Evolutionary conservation across 2,888 invertebrate genomes (phyloP), one percentile per base, ranked within the genome.

Genomic region (Agrochola litura): DNA sequence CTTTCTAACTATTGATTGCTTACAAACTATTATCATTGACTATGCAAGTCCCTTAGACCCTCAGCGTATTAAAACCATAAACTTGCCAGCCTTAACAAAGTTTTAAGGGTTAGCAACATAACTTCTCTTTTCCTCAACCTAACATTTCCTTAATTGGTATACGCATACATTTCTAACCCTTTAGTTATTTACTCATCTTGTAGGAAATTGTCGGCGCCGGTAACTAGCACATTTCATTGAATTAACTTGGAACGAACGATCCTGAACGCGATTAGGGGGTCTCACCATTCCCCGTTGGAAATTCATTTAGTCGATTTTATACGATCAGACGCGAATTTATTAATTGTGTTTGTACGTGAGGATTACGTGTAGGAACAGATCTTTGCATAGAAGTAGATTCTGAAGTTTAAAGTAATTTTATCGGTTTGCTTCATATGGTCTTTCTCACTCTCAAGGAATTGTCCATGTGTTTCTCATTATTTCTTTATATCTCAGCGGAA

Each of bases 141-240:
- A 49, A n/a, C 25, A 74, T 81, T 71, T 61, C 43, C 70, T n/a
- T 43, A 67, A 77, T 30, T 61, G 56, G 56, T 63, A 64, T 56
- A 72, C 84, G 69, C 75, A 75, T 63, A 75, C 58, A 56, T 67
- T 72, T 76, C 61, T 65, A 77, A 80, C 79, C 81, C 81, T 79
- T 68, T 64, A 25, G 67, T 79, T 78, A 83, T 72, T 74, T 78
- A 84, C 69, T 52, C 72, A 60, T 82, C 69, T 74, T 79, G 46
- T 72, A 82, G 90, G 90, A 90, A 90, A 91, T 91, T 85, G 81
- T 80, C 84, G 88, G 77, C 89, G 89, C 89, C 89, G 88, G 88
- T 82, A 85, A 86, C 86, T 89, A 76, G 85, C 73, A 77, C 79
- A 83, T 84, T 85, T 88, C 84, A 87, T 88, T 86, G 86, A 85